Evolutionary conservation across 2,113 vertebrate species (phyloP).

Genomic region (Protomyctophum bolini): DNA sequence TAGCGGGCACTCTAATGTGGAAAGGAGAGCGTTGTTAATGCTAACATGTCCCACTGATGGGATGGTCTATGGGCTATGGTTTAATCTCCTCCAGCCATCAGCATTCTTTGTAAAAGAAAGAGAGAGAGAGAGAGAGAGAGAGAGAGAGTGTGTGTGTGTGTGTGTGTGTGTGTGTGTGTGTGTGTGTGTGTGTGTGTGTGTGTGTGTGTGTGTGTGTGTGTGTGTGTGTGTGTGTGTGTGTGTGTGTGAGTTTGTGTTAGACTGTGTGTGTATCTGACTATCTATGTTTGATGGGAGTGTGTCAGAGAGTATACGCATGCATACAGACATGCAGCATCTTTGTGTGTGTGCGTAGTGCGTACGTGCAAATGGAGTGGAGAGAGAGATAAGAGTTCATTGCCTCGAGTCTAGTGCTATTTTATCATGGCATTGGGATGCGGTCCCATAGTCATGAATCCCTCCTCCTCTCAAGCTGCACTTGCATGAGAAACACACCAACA

Average conservation of each 20-base stretch:
- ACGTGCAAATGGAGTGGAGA: not conserved
- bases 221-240: too few relatives aligned
- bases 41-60: slow-evolving; percentile 9
- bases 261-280: not conserved
- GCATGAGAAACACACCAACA: slow-evolving; percentile 30
- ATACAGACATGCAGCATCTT: not conserved
- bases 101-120: too few relatives aligned
- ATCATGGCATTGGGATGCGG: slow-evolving; percentile 40
- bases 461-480: slow-evolving; percentile 49
- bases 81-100: slow-evolving; percentile 39
- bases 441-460: slow-evolving; percentile 51
- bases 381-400: slow-evolving; percentile 33
- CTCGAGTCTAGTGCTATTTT: slow-evolving; percentile 35
- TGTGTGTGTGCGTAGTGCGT: not conserved
- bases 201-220: not conserved
- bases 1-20: slow-evolving; percentile 25
- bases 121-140: slow-evolving; percentile 7
- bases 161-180: not conserved
- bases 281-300: not conserved
- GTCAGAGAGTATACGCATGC: not conserved
- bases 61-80: slow-evolving; percentile 23
- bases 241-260: not conserved
- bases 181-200: slow-evolving; percentile 3
- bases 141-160: not conserved
- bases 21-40: slow-evolving; percentile 42